phyloP scores from a whole-genome alignment of 2,113 vertebrate genomes.

The Spheniscus mendiculus region DNA sequence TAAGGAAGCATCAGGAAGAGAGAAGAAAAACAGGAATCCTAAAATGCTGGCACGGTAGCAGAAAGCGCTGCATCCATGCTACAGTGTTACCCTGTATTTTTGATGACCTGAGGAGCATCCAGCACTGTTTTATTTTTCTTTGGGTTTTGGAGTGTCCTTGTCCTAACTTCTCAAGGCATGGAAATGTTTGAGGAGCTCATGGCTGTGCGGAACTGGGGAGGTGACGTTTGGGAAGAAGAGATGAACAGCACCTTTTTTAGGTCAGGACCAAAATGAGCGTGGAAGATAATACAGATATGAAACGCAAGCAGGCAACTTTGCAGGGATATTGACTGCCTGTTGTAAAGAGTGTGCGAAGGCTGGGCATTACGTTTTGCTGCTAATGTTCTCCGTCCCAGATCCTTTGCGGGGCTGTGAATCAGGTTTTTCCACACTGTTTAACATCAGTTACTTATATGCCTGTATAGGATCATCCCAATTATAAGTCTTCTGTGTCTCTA shows the following conservation, averaged over 20 bases:
- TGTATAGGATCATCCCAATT: background rate
- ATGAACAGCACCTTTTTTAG: background rate
- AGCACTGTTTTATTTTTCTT: background rate
- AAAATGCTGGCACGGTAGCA: background rate
- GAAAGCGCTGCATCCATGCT: background rate
- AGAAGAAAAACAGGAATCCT: background rate
- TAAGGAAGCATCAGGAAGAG: background rate
- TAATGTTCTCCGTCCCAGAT: background rate
- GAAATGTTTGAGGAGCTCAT: background rate
- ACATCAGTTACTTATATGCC: background rate
- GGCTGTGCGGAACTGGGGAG: background rate
- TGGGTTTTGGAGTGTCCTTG: background rate
- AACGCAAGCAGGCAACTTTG: background rate
- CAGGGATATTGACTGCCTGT: background rate
- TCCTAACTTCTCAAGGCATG: background rate
- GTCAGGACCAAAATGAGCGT: background rate
- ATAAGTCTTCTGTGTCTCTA: background rate
- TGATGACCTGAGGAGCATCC: background rate
- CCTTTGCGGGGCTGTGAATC: background rate
- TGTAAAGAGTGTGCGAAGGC: background rate
- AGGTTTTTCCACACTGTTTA: background rate
- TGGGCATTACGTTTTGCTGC: background rate
- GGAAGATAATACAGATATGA: background rate
- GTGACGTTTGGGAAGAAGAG: background rate
- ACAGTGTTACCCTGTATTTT: background rate